Evolutionary conservation across 1,140 invertebrate species (phyloP).

Genomic region (Papilio polytes): DNA sequence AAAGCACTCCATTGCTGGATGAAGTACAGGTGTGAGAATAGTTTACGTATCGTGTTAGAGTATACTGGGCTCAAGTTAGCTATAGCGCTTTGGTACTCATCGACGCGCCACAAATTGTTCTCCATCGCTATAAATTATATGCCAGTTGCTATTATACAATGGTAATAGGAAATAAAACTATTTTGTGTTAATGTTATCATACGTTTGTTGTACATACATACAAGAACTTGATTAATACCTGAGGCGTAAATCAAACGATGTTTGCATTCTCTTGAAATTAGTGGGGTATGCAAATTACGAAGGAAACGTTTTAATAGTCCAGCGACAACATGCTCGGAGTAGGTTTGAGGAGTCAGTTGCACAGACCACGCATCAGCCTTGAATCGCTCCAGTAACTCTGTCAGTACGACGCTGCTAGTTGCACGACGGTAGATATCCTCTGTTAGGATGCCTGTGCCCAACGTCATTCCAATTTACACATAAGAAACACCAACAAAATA

Average conservation of each 20-base stretch:
- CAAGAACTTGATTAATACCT: constrained; percentile 38
- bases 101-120: constrained; percentile 82
- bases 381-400: constrained; percentile 89
- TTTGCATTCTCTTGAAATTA: constrained; percentile 50
- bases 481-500: constrained; percentile 20
- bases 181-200: too few species aligned
- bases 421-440: constrained; percentile 94
- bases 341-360: constrained; percentile 89
- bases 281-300: constrained; percentile 52
- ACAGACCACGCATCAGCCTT: constrained; percentile 92
- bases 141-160: not conserved
- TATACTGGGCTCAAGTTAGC: constrained; percentile 87
- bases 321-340: constrained; percentile 94
- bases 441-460: constrained; percentile 88
- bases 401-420: constrained; percentile 90
- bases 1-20: constrained; percentile 89
- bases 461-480: not conserved
- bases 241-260: constrained; percentile 42
- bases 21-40: constrained; percentile 92
- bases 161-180: too few species aligned
- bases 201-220: not conserved
- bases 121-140: constrained; percentile 76
- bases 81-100: constrained; percentile 86
- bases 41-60: constrained; percentile 88
- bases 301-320: constrained; percentile 88